Evolutionary conservation across 2,888 invertebrate genomes (phyloP).

Genomic region (Notodonta ziczac): DNA sequence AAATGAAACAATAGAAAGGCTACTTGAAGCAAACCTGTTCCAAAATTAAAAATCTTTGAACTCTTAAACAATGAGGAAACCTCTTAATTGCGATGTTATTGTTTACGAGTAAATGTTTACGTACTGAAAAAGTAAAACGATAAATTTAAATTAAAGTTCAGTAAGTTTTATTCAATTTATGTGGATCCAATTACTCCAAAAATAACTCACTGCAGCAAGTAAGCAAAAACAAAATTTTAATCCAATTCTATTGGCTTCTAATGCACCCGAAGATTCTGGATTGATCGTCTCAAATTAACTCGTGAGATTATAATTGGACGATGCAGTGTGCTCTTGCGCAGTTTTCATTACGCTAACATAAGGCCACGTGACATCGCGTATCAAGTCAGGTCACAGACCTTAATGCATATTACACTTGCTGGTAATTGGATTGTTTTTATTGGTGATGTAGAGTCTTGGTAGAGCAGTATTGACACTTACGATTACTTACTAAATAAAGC

Average conservation of each 20-base stretch:
- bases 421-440: conserved; percentile 32
- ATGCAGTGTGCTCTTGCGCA: conserved; percentile 31
- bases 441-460: background rate
- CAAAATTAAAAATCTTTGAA: background rate
- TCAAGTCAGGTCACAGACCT: conserved; percentile 53
- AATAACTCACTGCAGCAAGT: no score
- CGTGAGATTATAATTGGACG: conserved; percentile 28
- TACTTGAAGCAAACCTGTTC: background rate
- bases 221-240: no score
- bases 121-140: no score
- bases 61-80: conserved; percentile 1
- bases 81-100: background rate
- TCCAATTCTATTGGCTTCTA: background rate
- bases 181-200: no score
- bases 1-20: background rate
- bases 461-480: no score
- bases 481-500: no score
- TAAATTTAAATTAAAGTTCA: no score
- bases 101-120: background rate
- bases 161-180: no score
- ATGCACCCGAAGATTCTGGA: conserved; percentile 8
- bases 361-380: conserved; percentile 41
- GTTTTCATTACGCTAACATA: conserved; percentile 43
- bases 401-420: conserved; percentile 47
- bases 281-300: conserved; percentile 30